Conservation (phyloP, 1,140 invertebrate species). For the Sinella curviseta region DNA sequence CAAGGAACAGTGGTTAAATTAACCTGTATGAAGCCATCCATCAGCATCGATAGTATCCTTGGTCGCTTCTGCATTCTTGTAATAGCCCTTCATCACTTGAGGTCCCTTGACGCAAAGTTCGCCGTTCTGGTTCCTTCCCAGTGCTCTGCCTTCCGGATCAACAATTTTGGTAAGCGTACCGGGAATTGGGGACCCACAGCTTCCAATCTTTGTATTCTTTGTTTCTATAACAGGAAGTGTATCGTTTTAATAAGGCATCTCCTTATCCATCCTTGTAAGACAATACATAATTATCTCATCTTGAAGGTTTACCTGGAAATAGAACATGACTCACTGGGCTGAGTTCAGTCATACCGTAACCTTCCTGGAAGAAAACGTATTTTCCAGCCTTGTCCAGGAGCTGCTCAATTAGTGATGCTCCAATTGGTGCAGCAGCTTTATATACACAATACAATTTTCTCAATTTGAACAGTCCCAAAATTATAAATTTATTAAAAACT, state of each 20-base stretch:
- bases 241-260: background rate
- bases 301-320: conserved; percentile 44
- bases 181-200: background rate
- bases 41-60: conserved; percentile 35
- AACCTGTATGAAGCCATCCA: conserved; percentile 45
- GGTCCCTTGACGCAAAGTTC: conserved; percentile 52
- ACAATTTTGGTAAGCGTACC: conserved; percentile 31
- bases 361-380: conserved; percentile 50
- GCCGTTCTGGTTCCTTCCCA: conserved; percentile 52
- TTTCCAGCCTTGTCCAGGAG: conserved; percentile 39
- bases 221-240: background rate
- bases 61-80: conserved; percentile 62
- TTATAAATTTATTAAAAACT: no score
- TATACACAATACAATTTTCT: no score
- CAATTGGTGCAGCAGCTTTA: conserved; percentile 29
- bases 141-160: conserved; percentile 47
- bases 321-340: background rate
- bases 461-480: no score
- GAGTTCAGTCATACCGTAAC: conserved; percentile 57
- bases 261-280: no score
- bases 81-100: conserved; percentile 49
- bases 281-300: conserved; percentile 59
- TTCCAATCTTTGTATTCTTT: background rate
- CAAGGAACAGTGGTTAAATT: conserved; percentile 54
- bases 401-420: conserved; percentile 27